Percentiles rank a stretch among this genome's conserved stretches.
These are phyloP conservation scores for Tinamus major DNA, from an alignment of 2,797 vertebrate species.

Conservation along the genomic window DNA sequence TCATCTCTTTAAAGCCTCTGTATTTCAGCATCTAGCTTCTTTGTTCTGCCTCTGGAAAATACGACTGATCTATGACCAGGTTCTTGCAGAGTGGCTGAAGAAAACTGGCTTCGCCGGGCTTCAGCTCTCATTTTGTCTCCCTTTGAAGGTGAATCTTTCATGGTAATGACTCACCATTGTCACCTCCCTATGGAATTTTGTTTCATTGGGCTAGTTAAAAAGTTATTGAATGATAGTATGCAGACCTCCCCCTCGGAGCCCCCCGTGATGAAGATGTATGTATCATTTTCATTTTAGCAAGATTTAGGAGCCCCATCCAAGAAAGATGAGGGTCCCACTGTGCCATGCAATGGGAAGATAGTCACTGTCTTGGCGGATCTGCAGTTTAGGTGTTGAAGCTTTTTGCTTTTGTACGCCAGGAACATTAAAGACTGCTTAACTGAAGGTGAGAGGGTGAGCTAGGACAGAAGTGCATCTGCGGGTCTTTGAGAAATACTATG, in stretches of 20 bases:
- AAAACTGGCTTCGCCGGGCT: not conserved
- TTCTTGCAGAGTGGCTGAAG: not conserved
- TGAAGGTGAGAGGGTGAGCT: not conserved
- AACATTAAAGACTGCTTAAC: not conserved
- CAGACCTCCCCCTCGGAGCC: not conserved
- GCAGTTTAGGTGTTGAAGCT: not conserved
- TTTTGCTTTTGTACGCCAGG: constrained; percentile 14
- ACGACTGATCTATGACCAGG: not conserved
- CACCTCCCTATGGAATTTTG: constrained; percentile 29
- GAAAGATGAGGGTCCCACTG: not conserved
- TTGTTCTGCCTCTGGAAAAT: constrained; percentile 10
- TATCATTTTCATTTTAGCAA: constrained; percentile 4
- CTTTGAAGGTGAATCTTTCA: not conserved
- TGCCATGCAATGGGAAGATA: not conserved
- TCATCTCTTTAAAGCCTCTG: constrained; percentile 3
- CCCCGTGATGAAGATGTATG: not conserved
- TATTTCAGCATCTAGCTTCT: not conserved
- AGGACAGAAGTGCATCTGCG: not conserved
- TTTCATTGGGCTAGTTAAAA: constrained; percentile 20
- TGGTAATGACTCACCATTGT: not conserved
- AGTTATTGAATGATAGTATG: not conserved
- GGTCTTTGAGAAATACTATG: not conserved
- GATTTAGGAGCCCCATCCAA: not conserved
- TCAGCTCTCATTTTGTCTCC: not conserved
- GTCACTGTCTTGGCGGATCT: constrained; percentile 6